A percentile compares a stretch with the other conserved stretches of the same genome.
Evolutionary conservation across 2,113 vertebrate species (phyloP).

Genomic region (Otolemur garnettii): DNA sequence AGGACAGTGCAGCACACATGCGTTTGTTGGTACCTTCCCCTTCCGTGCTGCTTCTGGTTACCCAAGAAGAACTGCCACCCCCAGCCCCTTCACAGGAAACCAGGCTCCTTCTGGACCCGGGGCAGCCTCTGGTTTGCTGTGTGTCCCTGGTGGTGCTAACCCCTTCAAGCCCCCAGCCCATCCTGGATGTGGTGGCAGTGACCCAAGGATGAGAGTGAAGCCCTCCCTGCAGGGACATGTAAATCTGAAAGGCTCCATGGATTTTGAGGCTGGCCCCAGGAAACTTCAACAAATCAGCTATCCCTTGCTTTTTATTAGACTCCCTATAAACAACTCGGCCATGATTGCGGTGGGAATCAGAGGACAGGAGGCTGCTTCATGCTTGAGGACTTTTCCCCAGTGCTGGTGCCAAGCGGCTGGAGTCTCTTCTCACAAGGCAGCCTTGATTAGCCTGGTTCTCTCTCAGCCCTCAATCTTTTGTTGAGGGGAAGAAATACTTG

Average conservation of each 20-base stretch:
- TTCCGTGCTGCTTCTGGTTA: not conserved
- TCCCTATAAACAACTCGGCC: not conserved
- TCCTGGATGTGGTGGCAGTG: not conserved
- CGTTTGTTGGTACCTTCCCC: not conserved
- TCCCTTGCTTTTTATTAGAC: not conserved
- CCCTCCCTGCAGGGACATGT: not conserved
- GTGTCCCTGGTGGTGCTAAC: not conserved
- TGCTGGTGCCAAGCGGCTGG: not conserved
- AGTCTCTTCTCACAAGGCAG: not conserved
- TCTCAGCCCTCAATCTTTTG: not conserved
- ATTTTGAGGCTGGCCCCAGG: conserved; percentile 20
- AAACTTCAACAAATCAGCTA: conserved; percentile 50
- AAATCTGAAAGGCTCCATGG: not conserved
- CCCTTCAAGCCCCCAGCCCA: not conserved
- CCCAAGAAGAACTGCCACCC: accelerated
- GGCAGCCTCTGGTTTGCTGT: not conserved
- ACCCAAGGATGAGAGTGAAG: not conserved
- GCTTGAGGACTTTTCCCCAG: conserved; percentile 36
- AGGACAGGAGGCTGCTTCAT: not conserved
- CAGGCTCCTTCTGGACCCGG: not conserved
- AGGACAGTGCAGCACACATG: not conserved
- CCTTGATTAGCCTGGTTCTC: not conserved
- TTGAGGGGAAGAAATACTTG: not conserved
- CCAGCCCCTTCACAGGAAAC: not conserved
- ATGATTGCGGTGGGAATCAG: not conserved